phyloP scores from a whole-genome alignment of 1,140 invertebrate genomes.

The Camponotus pennsylvanicus region DNA sequence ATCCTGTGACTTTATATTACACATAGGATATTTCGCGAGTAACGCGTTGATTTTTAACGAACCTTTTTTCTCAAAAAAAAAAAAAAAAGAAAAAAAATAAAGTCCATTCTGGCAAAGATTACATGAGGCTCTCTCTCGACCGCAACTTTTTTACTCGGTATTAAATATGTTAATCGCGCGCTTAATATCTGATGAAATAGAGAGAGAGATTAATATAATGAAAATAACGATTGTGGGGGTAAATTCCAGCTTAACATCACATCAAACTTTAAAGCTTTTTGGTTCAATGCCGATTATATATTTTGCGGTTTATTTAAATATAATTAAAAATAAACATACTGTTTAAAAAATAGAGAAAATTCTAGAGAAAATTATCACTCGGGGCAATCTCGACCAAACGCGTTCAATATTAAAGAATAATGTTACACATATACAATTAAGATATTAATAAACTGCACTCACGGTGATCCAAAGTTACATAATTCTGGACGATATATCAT shows the following conservation, averaged over 20 bases:
- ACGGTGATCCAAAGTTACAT: neutral
- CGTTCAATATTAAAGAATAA: conserved; percentile 32
- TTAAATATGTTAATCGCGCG: neutral
- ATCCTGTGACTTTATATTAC: conserved; percentile 29
- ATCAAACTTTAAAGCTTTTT: conserved; percentile 20
- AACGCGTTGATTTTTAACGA: conserved; percentile 38
- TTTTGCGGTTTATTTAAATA: neutral
- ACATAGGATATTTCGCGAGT: conserved; percentile 17
- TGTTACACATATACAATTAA: neutral
- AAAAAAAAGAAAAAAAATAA: neutral
- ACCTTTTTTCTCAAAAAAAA: neutral
- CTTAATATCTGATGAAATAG: neutral
- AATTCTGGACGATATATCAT: conserved; percentile 18
- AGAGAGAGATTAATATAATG: neutral
- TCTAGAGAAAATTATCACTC: neutral
- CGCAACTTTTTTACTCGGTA: conserved; percentile 14
- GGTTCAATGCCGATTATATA: neutral
- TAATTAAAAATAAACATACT: neutral
- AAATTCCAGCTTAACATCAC: neutral
- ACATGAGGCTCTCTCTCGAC: neutral
- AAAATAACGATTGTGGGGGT: neutral
- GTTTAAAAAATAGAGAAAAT: neutral
- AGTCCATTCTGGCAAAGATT: neutral
- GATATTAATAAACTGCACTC: neutral
- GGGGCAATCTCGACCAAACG: neutral